Percentiles rank a stretch among this genome's conserved stretches.
Conservation (phyloP, 1,140 invertebrate genomes). For the Achroia grisella region DNA sequence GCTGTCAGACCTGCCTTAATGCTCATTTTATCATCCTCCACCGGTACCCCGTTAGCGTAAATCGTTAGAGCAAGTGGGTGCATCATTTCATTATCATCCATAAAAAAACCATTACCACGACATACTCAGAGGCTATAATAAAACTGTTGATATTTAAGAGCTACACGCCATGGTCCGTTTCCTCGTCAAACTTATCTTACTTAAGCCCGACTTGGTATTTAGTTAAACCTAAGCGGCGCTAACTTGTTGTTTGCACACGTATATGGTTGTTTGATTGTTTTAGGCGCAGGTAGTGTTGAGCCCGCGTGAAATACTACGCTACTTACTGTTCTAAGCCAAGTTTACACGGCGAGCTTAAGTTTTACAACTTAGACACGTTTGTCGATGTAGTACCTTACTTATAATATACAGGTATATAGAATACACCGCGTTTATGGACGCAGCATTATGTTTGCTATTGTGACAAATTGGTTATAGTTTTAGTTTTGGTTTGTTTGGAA, state of each 20-base stretch:
- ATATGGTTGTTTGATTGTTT: constrained; percentile 66
- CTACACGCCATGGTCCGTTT: background rate
- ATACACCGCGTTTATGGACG: background rate
- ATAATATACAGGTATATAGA: constrained; percentile 3
- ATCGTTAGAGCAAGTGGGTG: too few relatives aligned
- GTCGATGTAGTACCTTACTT: constrained; percentile 1
- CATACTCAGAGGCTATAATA: too few relatives aligned
- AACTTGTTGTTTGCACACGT: constrained; percentile 32
- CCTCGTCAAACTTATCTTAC: constrained; percentile 37
- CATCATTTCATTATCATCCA: too few relatives aligned
- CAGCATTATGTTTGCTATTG: too few relatives aligned
- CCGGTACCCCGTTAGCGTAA: too few relatives aligned
- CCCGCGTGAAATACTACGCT: constrained; percentile 61
- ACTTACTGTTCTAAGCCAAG: constrained; percentile 60
- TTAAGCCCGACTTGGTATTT: constrained; percentile 56
- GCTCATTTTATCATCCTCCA: too few relatives aligned
- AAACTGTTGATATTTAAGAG: too few relatives aligned
- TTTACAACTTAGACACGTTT: constrained; percentile 44
- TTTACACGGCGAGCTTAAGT: constrained; percentile 45
- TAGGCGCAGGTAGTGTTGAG: constrained; percentile 57
- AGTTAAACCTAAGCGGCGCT: constrained; percentile 48
- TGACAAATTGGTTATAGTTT: too few relatives aligned
- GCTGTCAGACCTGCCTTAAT: too few relatives aligned
- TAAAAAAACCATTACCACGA: too few relatives aligned
- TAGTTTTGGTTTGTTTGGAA: too few relatives aligned